Percentiles rank a stretch among this genome's conserved stretches.
Conservation (phyloP, 2,113 vertebrate species). For the Damaliscus lunatus region DNA sequence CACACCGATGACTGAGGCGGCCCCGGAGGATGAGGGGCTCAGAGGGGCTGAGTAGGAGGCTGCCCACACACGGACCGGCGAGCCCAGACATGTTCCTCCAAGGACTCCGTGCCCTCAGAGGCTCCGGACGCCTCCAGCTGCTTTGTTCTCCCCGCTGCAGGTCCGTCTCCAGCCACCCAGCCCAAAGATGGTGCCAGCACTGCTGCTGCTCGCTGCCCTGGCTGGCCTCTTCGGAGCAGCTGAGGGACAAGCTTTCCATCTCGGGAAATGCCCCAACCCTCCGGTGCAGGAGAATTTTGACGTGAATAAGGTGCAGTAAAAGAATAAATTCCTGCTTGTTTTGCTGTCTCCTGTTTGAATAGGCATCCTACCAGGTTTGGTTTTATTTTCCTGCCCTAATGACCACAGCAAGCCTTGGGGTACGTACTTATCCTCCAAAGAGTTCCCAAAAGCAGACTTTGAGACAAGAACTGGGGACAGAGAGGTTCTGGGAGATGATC, state of each 20-base stretch:
- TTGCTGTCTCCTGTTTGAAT: background rate
- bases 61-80: background rate
- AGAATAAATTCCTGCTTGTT: background rate
- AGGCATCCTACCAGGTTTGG: background rate
- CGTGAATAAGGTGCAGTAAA: constrained; percentile 84
- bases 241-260: constrained; percentile 86
- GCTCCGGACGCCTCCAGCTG: accelerated
- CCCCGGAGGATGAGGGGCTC: background rate
- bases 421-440: background rate
- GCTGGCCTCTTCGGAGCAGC: constrained; percentile 42
- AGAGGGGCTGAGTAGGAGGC: accelerated
- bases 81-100: background rate
- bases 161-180: background rate
- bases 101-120: background rate
- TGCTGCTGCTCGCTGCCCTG: constrained; percentile 42
- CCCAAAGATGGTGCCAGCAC: constrained; percentile 28
- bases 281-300: constrained; percentile 86
- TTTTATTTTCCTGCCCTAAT: background rate
- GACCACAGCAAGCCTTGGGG: background rate
- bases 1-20: background rate
- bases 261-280: constrained; percentile 88
- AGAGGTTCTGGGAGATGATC: background rate
- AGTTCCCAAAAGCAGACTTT: background rate
- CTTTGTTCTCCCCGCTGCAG: background rate
- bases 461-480: background rate